Evolutionary conservation across 2,888 invertebrate species (phyloP), one percentile per base, ranked within the genome.

Genomic region (Neoascia interrupta): DNA sequence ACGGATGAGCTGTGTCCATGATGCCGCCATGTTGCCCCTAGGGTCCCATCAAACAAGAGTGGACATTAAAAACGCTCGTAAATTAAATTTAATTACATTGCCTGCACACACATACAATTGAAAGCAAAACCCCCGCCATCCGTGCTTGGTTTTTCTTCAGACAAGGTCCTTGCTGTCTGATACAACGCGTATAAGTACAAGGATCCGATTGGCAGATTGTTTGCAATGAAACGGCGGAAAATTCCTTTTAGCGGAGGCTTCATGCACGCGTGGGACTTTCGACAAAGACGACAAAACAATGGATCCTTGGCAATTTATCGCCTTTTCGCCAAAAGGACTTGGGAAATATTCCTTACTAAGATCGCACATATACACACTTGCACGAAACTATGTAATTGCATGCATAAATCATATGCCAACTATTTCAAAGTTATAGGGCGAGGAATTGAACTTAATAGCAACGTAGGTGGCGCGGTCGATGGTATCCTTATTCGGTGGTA

Each of bases 1-100:
- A 39, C 37, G 39, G 63, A 39, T 60, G 64, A 64, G 54, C 18
- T 41, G 10, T 54, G 19, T 16, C 8, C 11, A n/a, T 31, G 31
- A n/a, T n/a, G 16, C 11, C 26, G 11, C 15, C 18, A 45, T 16
- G 15, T 15, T 5, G 15, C 2, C 41, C 43, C 51, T 4, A 15
- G 53, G 72, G 66, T 66, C 36, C 56, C 21, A 61, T 66, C 66
- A 54, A 72, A 58, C 26, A 26, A 39, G 53, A 43, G 37, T 45
- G 56, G 61, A 31, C 73, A 68, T 66, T 79, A 79, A 73, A 68
- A 79, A 31, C 10, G 73, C 60, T 79, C 79, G 79, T 79, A 79
- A 79, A 79, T 79, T 73, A 37, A 79, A 79, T 79, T 79, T 73
- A 79, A 79, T 79, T 79, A 73, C 73, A 56, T 23, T 31, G n/a